phyloP scores from a whole-genome alignment of 2,888 invertebrate species.

The Hymenopus coronatus region DNA sequence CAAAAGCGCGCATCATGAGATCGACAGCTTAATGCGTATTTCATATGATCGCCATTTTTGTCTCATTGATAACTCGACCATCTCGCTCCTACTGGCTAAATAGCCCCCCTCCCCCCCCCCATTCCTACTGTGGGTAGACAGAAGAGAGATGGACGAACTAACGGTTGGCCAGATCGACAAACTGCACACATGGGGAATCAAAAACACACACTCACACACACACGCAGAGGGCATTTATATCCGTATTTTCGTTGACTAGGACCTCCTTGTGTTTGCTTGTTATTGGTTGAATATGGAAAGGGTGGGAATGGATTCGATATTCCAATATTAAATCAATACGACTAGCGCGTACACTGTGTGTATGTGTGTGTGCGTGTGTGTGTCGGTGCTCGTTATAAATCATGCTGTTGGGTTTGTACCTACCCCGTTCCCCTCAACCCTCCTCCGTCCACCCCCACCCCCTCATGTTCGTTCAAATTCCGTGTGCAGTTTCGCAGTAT shows the following conservation, averaged over 20 bases:
- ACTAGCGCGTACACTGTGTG: conserved; percentile 5
- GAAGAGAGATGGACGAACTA: neutral
- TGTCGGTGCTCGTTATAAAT: conserved; percentile 19
- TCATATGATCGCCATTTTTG: conserved; percentile 19
- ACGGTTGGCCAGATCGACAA: neutral
- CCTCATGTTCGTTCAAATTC: conserved; percentile 16
- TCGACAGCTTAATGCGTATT: conserved; percentile 17
- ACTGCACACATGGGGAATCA: neutral
- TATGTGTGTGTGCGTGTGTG: conserved; percentile 11
- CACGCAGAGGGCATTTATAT: conserved; percentile 2
- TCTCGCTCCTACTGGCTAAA: neutral
- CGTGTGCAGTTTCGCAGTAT: conserved; percentile 14
- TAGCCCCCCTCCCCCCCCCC: neutral
- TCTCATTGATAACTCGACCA: conserved; percentile 8
- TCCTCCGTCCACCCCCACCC: neutral
- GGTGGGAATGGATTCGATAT: neutral
- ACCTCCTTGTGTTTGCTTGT: conserved; percentile 17
- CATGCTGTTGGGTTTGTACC: conserved; percentile 19
- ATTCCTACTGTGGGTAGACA: neutral
- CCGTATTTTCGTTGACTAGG: conserved; percentile 13
- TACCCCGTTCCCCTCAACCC: neutral
- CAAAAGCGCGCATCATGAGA: neutral
- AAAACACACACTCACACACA: neutral
- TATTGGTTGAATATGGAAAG: conserved; percentile 14
- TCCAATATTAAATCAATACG: conserved; percentile 23